Percentiles rank a stretch among this genome's conserved stretches.
phyloP scores from a whole-genome alignment of 2,113 vertebrate genomes.

The Todiramphus chloris region DNA sequence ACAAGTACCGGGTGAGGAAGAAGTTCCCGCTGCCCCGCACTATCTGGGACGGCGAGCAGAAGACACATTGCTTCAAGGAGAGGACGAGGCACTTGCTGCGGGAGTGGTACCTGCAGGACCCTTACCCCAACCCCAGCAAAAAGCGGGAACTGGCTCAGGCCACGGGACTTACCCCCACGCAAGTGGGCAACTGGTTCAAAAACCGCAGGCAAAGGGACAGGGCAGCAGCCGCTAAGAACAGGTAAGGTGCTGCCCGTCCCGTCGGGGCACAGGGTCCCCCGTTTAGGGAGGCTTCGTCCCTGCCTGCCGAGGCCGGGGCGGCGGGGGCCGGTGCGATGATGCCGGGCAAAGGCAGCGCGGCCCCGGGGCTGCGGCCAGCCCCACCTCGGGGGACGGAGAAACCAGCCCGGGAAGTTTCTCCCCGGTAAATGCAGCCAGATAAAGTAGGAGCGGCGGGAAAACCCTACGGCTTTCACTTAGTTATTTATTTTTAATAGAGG shows the following conservation, averaged over 20 bases:
- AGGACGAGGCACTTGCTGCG: slow-evolving; percentile 95
- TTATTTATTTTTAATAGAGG: background rate
- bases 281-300: background rate
- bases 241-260: slow-evolving; percentile 77
- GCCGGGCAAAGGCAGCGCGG: background rate
- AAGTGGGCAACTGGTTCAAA: slow-evolving; percentile 99
- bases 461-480: background rate
- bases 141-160: slow-evolving; percentile 98
- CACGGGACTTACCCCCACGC: slow-evolving; percentile 98
- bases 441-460: background rate
- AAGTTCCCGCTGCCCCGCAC: slow-evolving; percentile 99
- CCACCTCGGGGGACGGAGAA: background rate
- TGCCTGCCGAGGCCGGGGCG: background rate
- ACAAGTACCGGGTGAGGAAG: slow-evolving; percentile 99
- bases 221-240: slow-evolving; percentile 98
- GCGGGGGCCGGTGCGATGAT: background rate
- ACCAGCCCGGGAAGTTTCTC: background rate
- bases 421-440: background rate
- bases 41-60: slow-evolving; percentile 99
- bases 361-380: background rate
- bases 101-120: slow-evolving; percentile 99
- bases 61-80: slow-evolving; percentile 99
- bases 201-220: slow-evolving; percentile 98
- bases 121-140: slow-evolving; percentile 98
- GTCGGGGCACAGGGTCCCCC: background rate